phyloP scores from a whole-genome alignment of 2,888 invertebrate genomes.

The Drosophila mayaguana region DNA sequence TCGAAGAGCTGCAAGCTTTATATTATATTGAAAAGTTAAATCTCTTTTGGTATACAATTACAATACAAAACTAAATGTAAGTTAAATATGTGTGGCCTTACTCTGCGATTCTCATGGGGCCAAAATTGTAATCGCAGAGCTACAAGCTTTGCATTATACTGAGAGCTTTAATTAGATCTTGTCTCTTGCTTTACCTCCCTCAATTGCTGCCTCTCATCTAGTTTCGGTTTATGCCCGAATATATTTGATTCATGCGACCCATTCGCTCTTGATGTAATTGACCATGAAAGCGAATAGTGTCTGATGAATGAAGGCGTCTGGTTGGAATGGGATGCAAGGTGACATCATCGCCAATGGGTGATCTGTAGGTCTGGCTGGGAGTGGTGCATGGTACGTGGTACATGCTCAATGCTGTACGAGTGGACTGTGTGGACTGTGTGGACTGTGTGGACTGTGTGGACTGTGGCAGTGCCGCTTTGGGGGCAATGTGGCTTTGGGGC shows the following conservation, averaged over 20 bases:
- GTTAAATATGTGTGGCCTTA: not conserved
- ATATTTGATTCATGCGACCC: not conserved
- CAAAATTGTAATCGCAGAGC: not conserved
- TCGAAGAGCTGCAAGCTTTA: not conserved
- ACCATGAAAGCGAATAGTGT: conserved; percentile 21
- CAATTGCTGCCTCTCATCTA: not conserved
- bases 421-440: conserved; percentile 7
- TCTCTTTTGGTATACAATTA: no score
- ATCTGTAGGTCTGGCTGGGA: conserved; percentile 32
- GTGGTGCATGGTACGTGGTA: conserved; percentile 24
- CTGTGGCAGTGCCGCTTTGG: conserved; percentile 18
- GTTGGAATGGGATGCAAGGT: conserved; percentile 46
- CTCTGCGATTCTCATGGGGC: not conserved
- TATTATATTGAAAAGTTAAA: no score
- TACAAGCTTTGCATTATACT: not conserved
- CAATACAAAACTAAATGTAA: not conserved
- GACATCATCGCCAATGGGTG: conserved; percentile 54
- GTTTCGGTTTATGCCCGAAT: not conserved
- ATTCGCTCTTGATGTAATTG: conserved; percentile 3
- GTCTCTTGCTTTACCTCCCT: not conserved
- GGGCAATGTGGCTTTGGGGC: conserved; percentile 44
- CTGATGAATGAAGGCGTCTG: conserved; percentile 24
- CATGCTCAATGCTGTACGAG: not conserved
- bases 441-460: conserved; percentile 6
- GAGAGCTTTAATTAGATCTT: not conserved